Percentiles rank a stretch among this genome's conserved stretches.
Conservation (phyloP, 1,140 invertebrate genomes). For the Camponotus pennsylvanicus region DNA sequence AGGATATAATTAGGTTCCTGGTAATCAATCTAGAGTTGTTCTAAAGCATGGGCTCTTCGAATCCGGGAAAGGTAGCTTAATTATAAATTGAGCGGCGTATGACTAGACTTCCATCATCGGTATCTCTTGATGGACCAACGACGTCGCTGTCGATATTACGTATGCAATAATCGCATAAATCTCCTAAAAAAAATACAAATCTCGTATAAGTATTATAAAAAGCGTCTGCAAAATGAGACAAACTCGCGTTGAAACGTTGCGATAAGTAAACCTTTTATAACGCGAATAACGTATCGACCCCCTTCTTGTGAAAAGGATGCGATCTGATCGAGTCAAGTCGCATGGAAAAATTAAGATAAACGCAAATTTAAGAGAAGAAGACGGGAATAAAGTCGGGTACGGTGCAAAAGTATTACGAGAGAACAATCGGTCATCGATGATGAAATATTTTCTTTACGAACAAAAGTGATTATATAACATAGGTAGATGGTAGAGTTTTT, state of each 20-base stretch:
- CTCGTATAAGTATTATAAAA: no score
- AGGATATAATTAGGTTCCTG: constrained; percentile 10
- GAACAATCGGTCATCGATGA: constrained; percentile 31
- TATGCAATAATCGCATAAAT: no score
- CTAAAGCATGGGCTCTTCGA: background rate
- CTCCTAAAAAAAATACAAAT: no score
- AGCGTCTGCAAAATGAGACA: no score
- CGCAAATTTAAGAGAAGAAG: background rate
- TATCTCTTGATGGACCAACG: background rate
- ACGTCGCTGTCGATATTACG: no score
- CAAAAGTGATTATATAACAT: constrained; percentile 29
- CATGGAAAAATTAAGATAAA: constrained; percentile 3
- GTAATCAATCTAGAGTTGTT: background rate
- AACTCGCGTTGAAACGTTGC: no score
- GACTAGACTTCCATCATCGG: no score
- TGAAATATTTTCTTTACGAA: constrained; percentile 37
- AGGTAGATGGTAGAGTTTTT: constrained; percentile 26
- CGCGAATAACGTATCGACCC: no score
- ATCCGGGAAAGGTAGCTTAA: background rate
- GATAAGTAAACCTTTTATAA: no score
- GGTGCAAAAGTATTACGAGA: constrained; percentile 30
- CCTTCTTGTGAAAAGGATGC: background rate
- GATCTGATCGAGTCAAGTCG: background rate
- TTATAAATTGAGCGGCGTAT: constrained; percentile 12
- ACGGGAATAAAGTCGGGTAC: constrained; percentile 11